Evolutionary conservation across 2,888 invertebrate species (phyloP).

Genomic region (Rhogogaster chlorosoma): DNA sequence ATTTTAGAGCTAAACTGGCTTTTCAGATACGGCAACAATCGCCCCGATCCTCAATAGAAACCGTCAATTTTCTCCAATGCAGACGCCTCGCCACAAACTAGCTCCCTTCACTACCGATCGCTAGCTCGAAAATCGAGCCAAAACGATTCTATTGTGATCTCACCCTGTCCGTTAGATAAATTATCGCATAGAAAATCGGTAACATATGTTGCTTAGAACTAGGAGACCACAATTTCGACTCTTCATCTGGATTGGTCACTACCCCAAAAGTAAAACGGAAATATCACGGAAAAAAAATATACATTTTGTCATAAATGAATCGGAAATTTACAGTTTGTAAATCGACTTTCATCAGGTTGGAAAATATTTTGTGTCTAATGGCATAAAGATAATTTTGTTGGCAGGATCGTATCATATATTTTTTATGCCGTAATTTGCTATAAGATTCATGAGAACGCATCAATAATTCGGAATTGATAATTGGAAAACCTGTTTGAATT

Average conservation of each 20-base stretch:
- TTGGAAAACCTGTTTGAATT: too few species aligned
- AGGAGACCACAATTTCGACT: slow-evolving; percentile 2
- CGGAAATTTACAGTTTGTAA: too few species aligned
- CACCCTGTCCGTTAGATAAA: slow-evolving; percentile 2
- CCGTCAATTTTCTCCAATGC: neutral
- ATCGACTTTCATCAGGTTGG: too few species aligned
- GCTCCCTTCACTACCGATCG: slow-evolving; percentile 10
- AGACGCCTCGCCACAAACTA: slow-evolving; percentile 27
- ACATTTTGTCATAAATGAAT: too few species aligned
- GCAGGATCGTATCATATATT: too few species aligned
- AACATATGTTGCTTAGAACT: slow-evolving; percentile 27
- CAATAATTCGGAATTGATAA: too few species aligned
- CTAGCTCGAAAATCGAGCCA: slow-evolving; percentile 13
- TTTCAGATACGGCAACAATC: slow-evolving; percentile 27
- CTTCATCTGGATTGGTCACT: neutral
- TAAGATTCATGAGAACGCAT: too few species aligned
- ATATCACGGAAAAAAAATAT: neutral
- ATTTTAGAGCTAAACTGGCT: slow-evolving; percentile 44
- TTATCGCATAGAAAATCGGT: slow-evolving; percentile 39
- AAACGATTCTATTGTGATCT: slow-evolving; percentile 34
- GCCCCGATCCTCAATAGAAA: neutral
- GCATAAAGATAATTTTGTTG: too few species aligned
- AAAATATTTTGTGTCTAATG: too few species aligned
- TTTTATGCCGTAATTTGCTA: too few species aligned
- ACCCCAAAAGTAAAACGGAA: neutral